Evolutionary conservation across 2,113 vertebrate genomes (phyloP).

Genomic region (Alexandromys fortis): DNA sequence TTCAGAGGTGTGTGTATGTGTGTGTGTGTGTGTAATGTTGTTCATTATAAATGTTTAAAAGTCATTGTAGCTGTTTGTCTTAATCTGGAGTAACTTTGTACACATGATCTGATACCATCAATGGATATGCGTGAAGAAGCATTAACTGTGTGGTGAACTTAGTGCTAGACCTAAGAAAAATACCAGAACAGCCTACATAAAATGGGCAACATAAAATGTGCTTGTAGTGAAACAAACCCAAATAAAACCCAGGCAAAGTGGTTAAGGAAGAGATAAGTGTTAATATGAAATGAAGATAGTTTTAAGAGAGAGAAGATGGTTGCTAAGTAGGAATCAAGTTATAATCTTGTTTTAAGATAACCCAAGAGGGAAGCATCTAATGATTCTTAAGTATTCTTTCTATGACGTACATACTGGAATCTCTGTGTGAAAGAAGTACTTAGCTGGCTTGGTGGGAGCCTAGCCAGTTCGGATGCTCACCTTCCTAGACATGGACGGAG

Average conservation of each 20-base stretch:
- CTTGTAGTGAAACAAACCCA: neutral
- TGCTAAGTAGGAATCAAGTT: neutral
- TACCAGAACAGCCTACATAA: neutral
- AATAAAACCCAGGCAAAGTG: neutral
- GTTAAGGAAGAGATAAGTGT: neutral
- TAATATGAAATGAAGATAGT: neutral
- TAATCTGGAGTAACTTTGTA: constrained; percentile 7
- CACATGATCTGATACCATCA: neutral
- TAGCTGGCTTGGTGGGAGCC: too few species aligned
- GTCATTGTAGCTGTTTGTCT: neutral
- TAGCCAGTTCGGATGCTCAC: too few species aligned
- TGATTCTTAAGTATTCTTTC: neutral
- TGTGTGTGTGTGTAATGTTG: neutral
- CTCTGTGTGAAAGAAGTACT: neutral
- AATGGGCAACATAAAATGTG: neutral
- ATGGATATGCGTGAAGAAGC: neutral
- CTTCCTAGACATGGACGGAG: too few species aligned
- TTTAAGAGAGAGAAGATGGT: neutral
- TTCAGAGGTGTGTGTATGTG: neutral
- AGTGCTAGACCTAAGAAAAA: neutral
- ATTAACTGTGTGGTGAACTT: neutral
- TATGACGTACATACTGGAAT: neutral
- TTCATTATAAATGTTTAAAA: constrained; percentile 14
- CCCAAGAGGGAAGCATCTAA: neutral
- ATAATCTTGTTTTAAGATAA: neutral